Base-by-base conservation (phyloP, 2,888 invertebrate species). In the Eledona agricola region DNA sequence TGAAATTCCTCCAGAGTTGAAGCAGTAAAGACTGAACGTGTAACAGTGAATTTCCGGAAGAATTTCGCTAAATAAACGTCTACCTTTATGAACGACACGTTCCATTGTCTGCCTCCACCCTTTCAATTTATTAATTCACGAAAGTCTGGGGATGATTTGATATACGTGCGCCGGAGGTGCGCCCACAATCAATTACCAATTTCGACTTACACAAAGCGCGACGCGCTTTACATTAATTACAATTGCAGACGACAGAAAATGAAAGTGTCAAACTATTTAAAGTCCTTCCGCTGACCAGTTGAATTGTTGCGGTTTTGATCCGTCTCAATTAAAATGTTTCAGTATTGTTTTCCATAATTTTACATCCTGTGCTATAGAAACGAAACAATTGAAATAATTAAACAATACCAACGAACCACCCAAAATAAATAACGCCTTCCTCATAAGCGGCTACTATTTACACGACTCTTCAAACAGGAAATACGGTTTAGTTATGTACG, bases 71-170 rank as follows among this genome's bases (percentile, higher is more conserved):
- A 10, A 38, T 16, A 38, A 46, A 46, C 26, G 42, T 23, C 22
- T 22, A 45, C 15, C 17, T 17, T 12, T 31, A n/a, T 5, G 3
- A 34, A 2, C 19, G 4, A 23, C 13, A 23, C 13, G 12, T 22
- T 34, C 13, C 40, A 23, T 38, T 50, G 29, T 29, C 23, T 50
- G 49, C 50, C 15, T 29, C 23, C 7, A 12, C 13, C 37, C 54
- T 45, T 49, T 50, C 42, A 51, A 55, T 42, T 40, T 35, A 3
- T 35, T 51, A 15, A 43, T 55, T 45, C 43, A 50, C 45, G 46
- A 17, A 13, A 49, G 52, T 10, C 20, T 13, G 15, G 25, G 31
- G 40, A 28, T 13, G 28, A 17, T 47, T 10, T 17, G 35, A 10
- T 17, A 35, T 10, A 15, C 35, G 13, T 22, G 26, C 25, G 28